Conservation (phyloP, 2,113 vertebrate species). For the Atlantisia rogersi region DNA sequence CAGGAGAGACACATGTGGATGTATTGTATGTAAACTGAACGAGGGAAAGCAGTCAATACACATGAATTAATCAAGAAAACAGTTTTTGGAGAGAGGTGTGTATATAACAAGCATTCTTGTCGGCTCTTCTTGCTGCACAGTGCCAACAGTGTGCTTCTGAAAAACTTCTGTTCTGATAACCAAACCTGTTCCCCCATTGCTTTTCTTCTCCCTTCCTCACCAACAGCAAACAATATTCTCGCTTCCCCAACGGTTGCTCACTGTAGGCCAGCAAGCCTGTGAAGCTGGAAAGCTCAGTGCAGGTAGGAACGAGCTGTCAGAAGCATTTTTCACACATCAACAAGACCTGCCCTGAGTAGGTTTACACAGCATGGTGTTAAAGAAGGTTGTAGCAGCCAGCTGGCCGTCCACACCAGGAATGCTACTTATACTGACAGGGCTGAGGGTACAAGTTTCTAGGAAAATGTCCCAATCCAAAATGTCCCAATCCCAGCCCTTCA, state of each 20-base stretch:
- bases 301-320: slow-evolving; percentile 16
- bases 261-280: neutral
- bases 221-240: neutral
- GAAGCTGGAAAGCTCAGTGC: neutral
- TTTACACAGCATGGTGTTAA: slow-evolving; percentile 31
- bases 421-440: neutral
- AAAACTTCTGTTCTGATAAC: neutral
- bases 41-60: neutral
- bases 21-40: neutral
- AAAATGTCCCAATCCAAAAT: neutral
- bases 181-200: neutral
- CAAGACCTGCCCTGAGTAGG: slow-evolving; percentile 43
- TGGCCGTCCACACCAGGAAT: neutral
- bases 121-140: neutral
- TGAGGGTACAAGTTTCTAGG: neutral
- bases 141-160: neutral
- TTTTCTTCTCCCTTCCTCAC: neutral
- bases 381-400: slow-evolving; percentile 22
- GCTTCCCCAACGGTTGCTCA: neutral
- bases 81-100: neutral
- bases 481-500: neutral
- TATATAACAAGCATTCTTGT: neutral
- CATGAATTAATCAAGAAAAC: neutral
- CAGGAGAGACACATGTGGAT: neutral
- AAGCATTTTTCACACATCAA: slow-evolving; percentile 52